These are phyloP conservation scores for Tonatia bakeri DNA, from an alignment of 2,113 vertebrate genomes.

Conservation along the genomic window DNA sequence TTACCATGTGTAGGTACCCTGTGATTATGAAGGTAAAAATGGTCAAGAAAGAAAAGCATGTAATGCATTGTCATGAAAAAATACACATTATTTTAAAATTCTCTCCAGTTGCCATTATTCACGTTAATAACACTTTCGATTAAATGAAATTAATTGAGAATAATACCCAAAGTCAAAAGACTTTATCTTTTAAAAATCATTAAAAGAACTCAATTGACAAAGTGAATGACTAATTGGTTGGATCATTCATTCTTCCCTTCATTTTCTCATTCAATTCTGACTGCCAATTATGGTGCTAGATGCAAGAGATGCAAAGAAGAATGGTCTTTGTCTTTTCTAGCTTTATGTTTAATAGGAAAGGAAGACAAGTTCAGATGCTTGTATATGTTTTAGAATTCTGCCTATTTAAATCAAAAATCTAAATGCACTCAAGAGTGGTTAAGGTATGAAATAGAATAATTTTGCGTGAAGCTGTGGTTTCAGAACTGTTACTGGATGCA, in stretches of 20 bases:
- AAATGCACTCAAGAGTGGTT: not conserved
- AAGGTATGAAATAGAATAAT: constrained; percentile 28
- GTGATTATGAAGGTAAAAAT: not conserved
- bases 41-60: not conserved
- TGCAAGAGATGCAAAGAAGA: not conserved
- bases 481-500: not conserved
- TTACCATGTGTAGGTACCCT: not conserved
- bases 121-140: not conserved
- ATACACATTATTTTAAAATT: not conserved
- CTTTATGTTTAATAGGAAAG: not conserved
- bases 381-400: not conserved
- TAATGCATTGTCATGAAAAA: not conserved
- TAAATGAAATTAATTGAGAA: not conserved
- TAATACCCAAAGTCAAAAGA: not conserved
- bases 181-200: not conserved
- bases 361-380: not conserved
- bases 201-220: not conserved
- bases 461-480: constrained; percentile 51
- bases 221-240: not conserved
- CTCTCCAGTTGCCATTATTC: not conserved
- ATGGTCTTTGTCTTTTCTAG: not conserved
- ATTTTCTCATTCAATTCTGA: not conserved
- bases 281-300: not conserved
- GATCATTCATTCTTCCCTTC: not conserved
- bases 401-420: not conserved